Base-by-base conservation (phyloP, 2,797 vertebrate species). In the Aulostomus chinensis region DNA sequence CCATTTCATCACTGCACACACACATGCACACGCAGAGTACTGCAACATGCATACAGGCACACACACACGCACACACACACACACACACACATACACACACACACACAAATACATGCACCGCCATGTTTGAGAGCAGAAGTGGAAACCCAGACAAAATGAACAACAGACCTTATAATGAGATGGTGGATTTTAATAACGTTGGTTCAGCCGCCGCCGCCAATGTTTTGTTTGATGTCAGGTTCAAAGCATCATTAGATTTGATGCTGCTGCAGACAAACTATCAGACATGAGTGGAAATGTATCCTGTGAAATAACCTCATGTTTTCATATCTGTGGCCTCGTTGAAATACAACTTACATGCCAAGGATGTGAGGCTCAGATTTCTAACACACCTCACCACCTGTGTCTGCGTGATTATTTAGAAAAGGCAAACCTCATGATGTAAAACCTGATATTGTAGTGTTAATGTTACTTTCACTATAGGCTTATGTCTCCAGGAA, bases 221-320 rank as follows among this genome's bases (percentile, higher is more conserved):
- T 24, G 4, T 72, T 71, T 73, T 67, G 71, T 79, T 78, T 85
- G 69, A 80, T 84, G 54, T 79, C 2, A 6, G 36, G 63, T 73
- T 81, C 68, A 71, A 58, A 77, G 58, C 24, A 1, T 77, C 71
- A 76, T 74, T 70, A 68, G 37, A 69, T 69, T 51, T 37, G 58
- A 61, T 55, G 48, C 32, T 20, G 31, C 61, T 45, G 58, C 42
- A 69, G 40, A 65, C 59, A 68, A 58, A 77, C 51, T 38, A 54
- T 48, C 30, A 64, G 43, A 53, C 32, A 17, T 32, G n/a, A 58
- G 30, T 6, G 3, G 9, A 20, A 58, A 51, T 15, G 10, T 43
- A 37, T 46, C 37, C 16, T 6, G 11, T 43, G 41, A 57, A 50
- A 75, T 33, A 3, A 40, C 33, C 30, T 39, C 1, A 3, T 32